A percentile compares a stretch with the other conserved stretches of the same genome.
phyloP scores from a whole-genome alignment of 2,888 invertebrate genomes.

The Oxytorus armatus region DNA sequence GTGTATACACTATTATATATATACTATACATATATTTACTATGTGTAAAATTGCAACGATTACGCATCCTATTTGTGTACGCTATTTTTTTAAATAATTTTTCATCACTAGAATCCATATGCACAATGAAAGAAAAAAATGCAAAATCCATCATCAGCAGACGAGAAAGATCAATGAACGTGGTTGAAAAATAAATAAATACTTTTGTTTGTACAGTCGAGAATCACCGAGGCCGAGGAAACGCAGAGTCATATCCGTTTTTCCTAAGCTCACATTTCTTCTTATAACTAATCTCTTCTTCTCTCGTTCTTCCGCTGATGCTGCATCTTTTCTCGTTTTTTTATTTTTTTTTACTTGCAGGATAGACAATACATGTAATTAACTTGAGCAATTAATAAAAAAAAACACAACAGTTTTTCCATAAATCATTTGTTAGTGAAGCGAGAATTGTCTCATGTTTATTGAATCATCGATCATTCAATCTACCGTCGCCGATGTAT shows the following conservation, averaged over 20 bases:
- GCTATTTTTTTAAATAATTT: slow-evolving; percentile 13
- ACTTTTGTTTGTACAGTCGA: slow-evolving; percentile 56
- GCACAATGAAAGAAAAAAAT: slow-evolving; percentile 7
- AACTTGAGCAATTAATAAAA: slow-evolving; percentile 58
- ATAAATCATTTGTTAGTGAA: slow-evolving; percentile 13
- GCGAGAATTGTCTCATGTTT: background rate
- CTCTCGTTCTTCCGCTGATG: slow-evolving; percentile 36
- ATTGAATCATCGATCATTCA: slow-evolving; percentile 12
- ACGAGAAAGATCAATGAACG: slow-evolving; percentile 17
- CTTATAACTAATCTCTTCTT: slow-evolving; percentile 6
- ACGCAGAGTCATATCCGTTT: background rate
- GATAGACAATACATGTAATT: slow-evolving; percentile 60
- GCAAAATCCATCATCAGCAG: slow-evolving; percentile 38
- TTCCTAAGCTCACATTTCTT: slow-evolving; percentile 7
- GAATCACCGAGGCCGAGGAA: slow-evolving; percentile 36
- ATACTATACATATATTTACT: slow-evolving; percentile 48
- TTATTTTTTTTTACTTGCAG: slow-evolving; percentile 52
- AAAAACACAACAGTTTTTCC: slow-evolving; percentile 36
- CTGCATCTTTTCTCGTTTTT: slow-evolving; percentile 30
- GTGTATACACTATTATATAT: slow-evolving; percentile 43
- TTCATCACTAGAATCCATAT: slow-evolving; percentile 22
- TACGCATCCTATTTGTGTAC: slow-evolving; percentile 10
- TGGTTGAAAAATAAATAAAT: background rate
- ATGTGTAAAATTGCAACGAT: slow-evolving; percentile 28
- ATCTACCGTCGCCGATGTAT: background rate